phyloP scores from a whole-genome alignment of 2,888 invertebrate species.

The Nymphalis polychloros region DNA sequence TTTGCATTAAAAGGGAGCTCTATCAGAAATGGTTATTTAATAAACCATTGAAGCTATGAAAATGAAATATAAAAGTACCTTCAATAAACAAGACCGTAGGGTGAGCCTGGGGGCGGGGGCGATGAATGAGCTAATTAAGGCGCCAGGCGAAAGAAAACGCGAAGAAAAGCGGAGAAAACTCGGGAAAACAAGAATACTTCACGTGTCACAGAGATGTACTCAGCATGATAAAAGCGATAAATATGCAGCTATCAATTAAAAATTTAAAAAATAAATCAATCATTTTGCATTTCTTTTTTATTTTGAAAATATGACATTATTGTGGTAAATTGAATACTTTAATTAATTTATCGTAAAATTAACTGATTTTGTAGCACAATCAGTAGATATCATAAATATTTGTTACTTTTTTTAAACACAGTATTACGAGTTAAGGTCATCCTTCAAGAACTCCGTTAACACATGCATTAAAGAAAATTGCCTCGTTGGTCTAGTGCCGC shows the following conservation, averaged over 20 bases:
- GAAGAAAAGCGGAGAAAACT: constrained; percentile 80
- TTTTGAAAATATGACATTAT: no score
- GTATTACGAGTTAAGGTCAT: no score
- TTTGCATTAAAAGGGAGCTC: constrained; percentile 1
- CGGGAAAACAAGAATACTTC: constrained; percentile 79
- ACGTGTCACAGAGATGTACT: constrained; percentile 55
- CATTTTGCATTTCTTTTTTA: neutral
- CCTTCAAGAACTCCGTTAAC: no score
- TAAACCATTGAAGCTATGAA: constrained; percentile 63
- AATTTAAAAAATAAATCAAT: neutral
- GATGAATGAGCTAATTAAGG: constrained; percentile 81
- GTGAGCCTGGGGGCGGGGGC: constrained; percentile 47
- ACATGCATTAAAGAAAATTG: no score
- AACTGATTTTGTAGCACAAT: no score
- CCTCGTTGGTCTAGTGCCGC: no score
- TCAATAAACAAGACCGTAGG: constrained; percentile 73
- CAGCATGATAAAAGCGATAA: neutral
- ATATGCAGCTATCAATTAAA: neutral
- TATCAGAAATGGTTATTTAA: constrained; percentile 62
- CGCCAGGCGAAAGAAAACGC: constrained; percentile 77
- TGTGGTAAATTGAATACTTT: no score
- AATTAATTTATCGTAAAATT: no score
- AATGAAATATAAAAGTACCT: constrained; percentile 77
- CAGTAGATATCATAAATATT: no score
- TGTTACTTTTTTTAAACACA: no score